Evolutionary conservation across 2,888 invertebrate species (phyloP), one percentile per base, ranked within the genome.

Genomic region (Cosmia pyralina): DNA sequence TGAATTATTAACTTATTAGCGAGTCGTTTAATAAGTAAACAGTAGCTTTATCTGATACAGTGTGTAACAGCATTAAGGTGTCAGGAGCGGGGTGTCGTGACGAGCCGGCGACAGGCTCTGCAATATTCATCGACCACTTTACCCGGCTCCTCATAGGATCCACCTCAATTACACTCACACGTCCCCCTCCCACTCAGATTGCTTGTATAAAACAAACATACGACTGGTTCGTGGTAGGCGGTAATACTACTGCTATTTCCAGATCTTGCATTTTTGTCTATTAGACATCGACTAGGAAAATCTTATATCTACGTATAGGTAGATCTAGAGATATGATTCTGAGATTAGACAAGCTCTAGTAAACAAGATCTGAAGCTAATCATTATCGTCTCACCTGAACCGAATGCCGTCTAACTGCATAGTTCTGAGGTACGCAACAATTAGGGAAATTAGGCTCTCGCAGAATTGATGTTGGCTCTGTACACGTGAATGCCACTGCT

Each of bases 41-140:
- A 73, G 72, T 78, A 69, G 79, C 28, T 68, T 53, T 66, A 65
- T 48, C 57, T 67, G 71, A 64, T 58, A 67, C 58, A 69, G 79
- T 72, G 64, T 76, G 73, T 81, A 81, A 81, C 75, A 73, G 81
- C 79, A 84, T 81, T 81, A 80, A 82, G 77, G 84, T 85, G 86
- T 79, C 82, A 82, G 85, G 75, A 74, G 71, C 44, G 82, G 88
- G 89, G 89, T 85, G 82, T 88, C 88, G 89, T 89, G 91, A 90
- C 89, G 83, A 76, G 85, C 74, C 89, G 92, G 85, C 91, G 92
- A 91, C 93, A 92, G 87, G 88, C 87, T 84, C 87, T 95, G 92
- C 92, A 95, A 94, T 94, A 95, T 95, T 95, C 94, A 95, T 91
- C 89, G 88, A 89, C 91, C 92, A 93, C 94, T 93, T 93, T 92